Evolutionary conservation across 2,888 invertebrate genomes (phyloP), one percentile per base, ranked within the genome.

Genomic region (Scaptomyza parva): DNA sequence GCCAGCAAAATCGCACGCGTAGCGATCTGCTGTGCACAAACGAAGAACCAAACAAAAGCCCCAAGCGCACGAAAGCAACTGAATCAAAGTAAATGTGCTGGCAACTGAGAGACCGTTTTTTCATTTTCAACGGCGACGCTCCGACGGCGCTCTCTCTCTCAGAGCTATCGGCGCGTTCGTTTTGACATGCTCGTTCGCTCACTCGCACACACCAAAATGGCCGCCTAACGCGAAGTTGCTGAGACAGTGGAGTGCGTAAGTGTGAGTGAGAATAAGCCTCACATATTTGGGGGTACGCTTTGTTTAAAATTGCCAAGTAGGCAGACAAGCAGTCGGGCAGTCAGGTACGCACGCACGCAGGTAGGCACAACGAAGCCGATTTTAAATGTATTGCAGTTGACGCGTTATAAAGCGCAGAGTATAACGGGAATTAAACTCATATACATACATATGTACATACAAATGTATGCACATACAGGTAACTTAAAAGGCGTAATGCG

Each of bases 31-130:
- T 88, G 87, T 75, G 84, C 80, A 86, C 73, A 78, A 72, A 80
- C 70, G 61, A 88, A 82, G 80, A 88, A 85, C 88, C 88, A 89
- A 90, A 89, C 89, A 89, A 90, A 90, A 89, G 88, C 90, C 88
- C 86, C 89, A 88, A 89, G 89, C 88, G 88, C 76, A 86, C 82
- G 79, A 90, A 88, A 85, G 84, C 87, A 88, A 89, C 88, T 89
- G 89, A 89, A 81, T 82, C 89, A 79, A 78, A 80, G 71, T 86
- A 79, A 86, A 86, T 71, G 80, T 69, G 70, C 68, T 61, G 62
- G 77, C 65, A 57, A 69, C 78, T 76, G 76, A 85, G 85, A 76
- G 86, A 87, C 78, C 81, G 64, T 73, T 73, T 73, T 66, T 80
- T 73, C 55, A 57, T 54, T 50, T 81, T 81, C 68, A 63, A 50